Percentiles rank a stretch among this genome's conserved stretches.
These are phyloP conservation scores for Setophaga petechia DNA, from an alignment of 2,113 vertebrate species.

Conservation along the genomic window DNA sequence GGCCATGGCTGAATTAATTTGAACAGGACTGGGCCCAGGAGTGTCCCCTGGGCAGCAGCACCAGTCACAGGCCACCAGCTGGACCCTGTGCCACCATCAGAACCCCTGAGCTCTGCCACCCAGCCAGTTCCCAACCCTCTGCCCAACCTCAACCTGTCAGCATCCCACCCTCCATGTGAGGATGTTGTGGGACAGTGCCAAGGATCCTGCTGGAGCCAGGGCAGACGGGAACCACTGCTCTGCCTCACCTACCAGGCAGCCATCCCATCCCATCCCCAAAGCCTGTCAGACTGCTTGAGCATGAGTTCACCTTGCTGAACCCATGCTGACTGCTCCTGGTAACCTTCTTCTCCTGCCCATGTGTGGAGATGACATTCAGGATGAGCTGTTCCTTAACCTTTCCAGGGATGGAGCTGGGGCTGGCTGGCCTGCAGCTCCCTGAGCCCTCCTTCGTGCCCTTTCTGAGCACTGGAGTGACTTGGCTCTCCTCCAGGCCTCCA, in stretches of 20 bases:
- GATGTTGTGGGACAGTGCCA: background rate
- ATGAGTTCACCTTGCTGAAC: background rate
- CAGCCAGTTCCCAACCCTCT: background rate
- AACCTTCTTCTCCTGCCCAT: background rate
- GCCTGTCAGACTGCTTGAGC: background rate
- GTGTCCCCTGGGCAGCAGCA: background rate
- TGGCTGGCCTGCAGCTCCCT: background rate
- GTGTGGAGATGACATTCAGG: background rate
- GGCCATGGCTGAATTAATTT: fast-evolving
- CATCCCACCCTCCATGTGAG: background rate
- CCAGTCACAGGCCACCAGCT: background rate
- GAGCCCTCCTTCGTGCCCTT: background rate
- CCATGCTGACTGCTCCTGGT: background rate
- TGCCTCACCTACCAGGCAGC: background rate
- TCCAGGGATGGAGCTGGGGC: background rate
- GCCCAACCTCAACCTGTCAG: background rate
- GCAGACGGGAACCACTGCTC: background rate
- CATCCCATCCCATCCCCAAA: background rate
- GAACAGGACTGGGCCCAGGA: background rate
- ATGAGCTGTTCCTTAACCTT: constrained; percentile 9
- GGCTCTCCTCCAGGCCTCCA: background rate
- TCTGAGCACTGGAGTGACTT: background rate
- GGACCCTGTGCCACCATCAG: background rate
- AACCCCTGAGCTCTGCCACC: background rate
- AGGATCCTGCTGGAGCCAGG: background rate